Evolutionary conservation across 2,888 invertebrate species (phyloP).

Genomic region (Pterostichus niger): DNA sequence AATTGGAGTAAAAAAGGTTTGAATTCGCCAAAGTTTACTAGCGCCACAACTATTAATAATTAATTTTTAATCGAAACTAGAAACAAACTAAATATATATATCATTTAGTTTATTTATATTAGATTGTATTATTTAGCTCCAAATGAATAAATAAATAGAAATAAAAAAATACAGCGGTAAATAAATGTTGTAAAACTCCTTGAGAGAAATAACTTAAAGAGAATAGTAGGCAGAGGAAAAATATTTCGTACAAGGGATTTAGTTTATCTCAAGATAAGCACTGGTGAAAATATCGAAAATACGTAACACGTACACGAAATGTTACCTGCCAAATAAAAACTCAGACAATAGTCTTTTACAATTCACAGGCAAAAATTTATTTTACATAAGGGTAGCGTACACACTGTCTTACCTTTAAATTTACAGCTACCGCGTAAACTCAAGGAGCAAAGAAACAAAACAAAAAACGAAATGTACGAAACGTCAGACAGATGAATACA

Average conservation of each 20-base stretch:
- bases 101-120: too few relatives aligned
- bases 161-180: conserved; percentile 9
- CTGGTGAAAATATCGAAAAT: conserved; percentile 49
- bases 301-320: conserved; percentile 51
- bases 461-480: conserved; percentile 30
- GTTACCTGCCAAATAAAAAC: conserved; percentile 63
- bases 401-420: conserved; percentile 64
- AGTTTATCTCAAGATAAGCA: conserved; percentile 41
- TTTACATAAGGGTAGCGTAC: conserved; percentile 64
- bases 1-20: too few relatives aligned
- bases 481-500: conserved; percentile 61
- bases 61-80: too few relatives aligned
- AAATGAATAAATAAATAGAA: conserved; percentile 7
- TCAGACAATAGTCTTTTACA: conserved; percentile 64
- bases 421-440: conserved; percentile 61
- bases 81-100: too few relatives aligned
- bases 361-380: conserved; percentile 62
- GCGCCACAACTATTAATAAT: too few relatives aligned
- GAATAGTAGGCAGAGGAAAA: conserved; percentile 11
- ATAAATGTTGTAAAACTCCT: not conserved
- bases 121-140: too few relatives aligned
- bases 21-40: too few relatives aligned
- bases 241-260: conserved; percentile 41
- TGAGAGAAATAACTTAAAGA: conserved; percentile 24
- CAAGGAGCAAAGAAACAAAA: conserved; percentile 46